Conservation (phyloP, 2,113 vertebrate genomes). For the Sigmodon hispidus region DNA sequence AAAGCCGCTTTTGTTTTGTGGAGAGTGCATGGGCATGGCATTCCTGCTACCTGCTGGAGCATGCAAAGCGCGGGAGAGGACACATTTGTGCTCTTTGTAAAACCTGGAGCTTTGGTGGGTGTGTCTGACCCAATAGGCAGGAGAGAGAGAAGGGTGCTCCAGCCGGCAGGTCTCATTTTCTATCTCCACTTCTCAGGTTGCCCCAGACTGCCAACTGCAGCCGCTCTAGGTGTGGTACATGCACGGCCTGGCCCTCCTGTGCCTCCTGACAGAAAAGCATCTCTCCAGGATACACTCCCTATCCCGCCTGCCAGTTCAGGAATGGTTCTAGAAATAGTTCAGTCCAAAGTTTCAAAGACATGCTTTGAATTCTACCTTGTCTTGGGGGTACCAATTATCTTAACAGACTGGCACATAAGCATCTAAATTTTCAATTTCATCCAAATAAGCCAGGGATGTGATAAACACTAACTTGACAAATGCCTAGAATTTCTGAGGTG, state of each 20-base stretch:
- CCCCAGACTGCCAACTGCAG: background rate
- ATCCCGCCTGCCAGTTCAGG: background rate
- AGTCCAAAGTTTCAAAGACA: slow-evolving; percentile 40
- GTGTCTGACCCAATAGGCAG: slow-evolving; percentile 25
- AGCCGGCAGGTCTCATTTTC: background rate
- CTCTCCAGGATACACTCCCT: background rate
- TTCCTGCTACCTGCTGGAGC: background rate
- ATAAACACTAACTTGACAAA: background rate
- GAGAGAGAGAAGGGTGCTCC: background rate
- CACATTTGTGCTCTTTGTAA: background rate
- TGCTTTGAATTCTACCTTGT: background rate
- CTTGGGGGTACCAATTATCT: background rate
- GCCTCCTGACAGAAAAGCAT: background rate
- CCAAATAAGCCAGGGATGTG: background rate
- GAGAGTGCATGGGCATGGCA: fast-evolving
- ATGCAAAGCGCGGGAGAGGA: background rate
- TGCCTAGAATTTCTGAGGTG: background rate
- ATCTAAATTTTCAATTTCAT: background rate
- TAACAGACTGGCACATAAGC: background rate
- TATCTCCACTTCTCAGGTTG: background rate
- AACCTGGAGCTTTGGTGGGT: slow-evolving; percentile 37
- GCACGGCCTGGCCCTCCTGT: background rate
- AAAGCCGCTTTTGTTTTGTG: background rate
- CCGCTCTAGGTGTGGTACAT: background rate
- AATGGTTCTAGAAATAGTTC: background rate